Evolutionary conservation across 1,140 invertebrate species (phyloP).

Genomic region (Papilio glaucus): DNA sequence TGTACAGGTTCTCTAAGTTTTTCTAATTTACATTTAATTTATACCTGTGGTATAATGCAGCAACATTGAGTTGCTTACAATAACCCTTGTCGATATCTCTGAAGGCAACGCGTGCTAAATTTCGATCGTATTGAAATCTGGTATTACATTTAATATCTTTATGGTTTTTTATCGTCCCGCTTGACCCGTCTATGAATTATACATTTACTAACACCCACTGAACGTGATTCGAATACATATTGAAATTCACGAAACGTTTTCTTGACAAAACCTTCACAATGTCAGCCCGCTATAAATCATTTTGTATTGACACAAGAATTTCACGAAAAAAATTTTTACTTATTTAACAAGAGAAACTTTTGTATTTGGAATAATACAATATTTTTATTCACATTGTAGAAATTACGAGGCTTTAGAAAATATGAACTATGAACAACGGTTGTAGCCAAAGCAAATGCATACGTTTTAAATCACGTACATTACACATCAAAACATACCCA

Average conservation of each 20-base stretch:
- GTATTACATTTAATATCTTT: neutral
- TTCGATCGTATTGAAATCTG: neutral
- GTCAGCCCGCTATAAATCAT: conserved; percentile 5
- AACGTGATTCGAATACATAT: conserved; percentile 27
- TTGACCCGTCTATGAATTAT: conserved; percentile 32
- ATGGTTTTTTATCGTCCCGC: neutral
- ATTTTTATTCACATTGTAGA: neutral
- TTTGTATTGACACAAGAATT: conserved; percentile 2
- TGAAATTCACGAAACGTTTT: conserved; percentile 22
- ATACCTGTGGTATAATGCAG: no score
- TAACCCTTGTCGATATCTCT: no score
- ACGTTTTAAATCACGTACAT: neutral
- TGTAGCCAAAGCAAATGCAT: neutral
- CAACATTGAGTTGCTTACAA: no score
- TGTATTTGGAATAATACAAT: no score
- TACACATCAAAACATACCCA: neutral
- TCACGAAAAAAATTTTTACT: neutral
- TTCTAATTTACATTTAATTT: no score
- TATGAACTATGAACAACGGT: neutral
- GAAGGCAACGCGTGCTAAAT: neutral
- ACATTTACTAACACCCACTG: conserved; percentile 23
- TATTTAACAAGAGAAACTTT: neutral
- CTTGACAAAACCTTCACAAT: conserved; percentile 23
- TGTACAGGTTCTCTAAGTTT: no score
- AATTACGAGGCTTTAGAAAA: neutral